Percentiles rank a stretch among this genome's conserved stretches.
Conservation (phyloP, 2,113 vertebrate species). For the Taurulus bubalis region DNA sequence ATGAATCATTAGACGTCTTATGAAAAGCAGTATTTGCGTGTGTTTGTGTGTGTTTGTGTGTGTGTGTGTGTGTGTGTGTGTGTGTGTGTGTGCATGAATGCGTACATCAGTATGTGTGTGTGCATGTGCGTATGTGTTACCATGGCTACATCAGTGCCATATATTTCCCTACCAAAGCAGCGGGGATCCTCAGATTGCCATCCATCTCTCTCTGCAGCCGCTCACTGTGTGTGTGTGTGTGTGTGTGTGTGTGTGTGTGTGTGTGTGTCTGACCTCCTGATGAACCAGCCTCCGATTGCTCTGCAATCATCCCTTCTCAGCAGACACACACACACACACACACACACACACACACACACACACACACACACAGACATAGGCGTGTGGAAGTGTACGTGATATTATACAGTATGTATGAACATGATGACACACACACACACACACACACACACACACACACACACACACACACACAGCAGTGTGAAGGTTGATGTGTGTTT, state of each 20-base stretch:
- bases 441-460: slow-evolving; percentile 27
- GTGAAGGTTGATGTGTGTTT: slow-evolving; percentile 66
- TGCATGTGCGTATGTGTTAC: slow-evolving; percentile 35
- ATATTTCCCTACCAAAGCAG: slow-evolving; percentile 97
- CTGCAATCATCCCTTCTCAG: slow-evolving; percentile 30
- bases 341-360: slow-evolving; percentile 3
- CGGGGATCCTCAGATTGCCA: slow-evolving; percentile 89
- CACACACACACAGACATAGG: background rate
- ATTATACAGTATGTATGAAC: slow-evolving; percentile 57
- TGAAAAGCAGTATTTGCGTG: slow-evolving; percentile 29
- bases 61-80: slow-evolving; percentile 20
- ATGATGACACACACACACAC: slow-evolving; percentile 42
- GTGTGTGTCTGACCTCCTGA: slow-evolving; percentile 53
- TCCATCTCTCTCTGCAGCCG: slow-evolving; percentile 79
- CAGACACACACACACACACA: background rate
- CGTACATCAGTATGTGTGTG: background rate
- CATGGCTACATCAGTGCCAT: slow-evolving; percentile 81
- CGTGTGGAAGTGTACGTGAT: slow-evolving; percentile 21
- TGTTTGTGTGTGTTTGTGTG: slow-evolving; percentile 1
- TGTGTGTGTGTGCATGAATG: background rate
- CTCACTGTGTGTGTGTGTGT: slow-evolving; percentile 35
- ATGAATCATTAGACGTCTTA: slow-evolving; percentile 50
- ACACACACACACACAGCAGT: slow-evolving; percentile 36
- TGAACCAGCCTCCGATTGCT: slow-evolving; percentile 59
- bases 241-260: slow-evolving; percentile 45